Evolutionary conservation across 1,140 invertebrate species (phyloP).

Genomic region (Onthophagus taurus): DNA sequence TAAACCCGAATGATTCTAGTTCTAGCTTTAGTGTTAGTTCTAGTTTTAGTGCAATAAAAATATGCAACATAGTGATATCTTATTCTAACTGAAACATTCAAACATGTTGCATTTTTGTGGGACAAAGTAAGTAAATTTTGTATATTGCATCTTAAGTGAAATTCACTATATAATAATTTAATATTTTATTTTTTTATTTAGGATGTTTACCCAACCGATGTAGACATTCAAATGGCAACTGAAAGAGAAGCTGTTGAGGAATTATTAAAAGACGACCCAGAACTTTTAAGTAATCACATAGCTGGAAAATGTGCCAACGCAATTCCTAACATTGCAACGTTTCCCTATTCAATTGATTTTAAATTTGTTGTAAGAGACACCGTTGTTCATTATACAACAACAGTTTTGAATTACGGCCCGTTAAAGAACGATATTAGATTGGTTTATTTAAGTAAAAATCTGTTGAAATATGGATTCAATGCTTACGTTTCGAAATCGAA

Average conservation of each 20-base stretch:
- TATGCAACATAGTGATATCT: too few relatives aligned
- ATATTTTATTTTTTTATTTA: constrained; percentile 13
- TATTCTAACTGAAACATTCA: too few relatives aligned
- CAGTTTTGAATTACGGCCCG: constrained; percentile 37
- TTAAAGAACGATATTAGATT: constrained; percentile 25
- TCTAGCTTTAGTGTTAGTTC: too few relatives aligned
- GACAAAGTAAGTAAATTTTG: too few relatives aligned
- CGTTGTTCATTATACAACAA: constrained; percentile 24
- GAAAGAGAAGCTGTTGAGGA: constrained; percentile 34
- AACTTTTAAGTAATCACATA: constrained; percentile 21
- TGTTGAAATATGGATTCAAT: constrained; percentile 24
- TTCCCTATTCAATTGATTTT: constrained; percentile 38
- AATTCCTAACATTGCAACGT: constrained; percentile 29
- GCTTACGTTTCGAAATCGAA: constrained; percentile 26
- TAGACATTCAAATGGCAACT: constrained; percentile 40
- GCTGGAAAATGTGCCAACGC: constrained; percentile 14
- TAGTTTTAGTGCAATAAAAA: too few relatives aligned
- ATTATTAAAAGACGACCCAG: constrained; percentile 26
- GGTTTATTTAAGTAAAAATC: constrained; percentile 2
- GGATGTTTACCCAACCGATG: constrained; percentile 21
- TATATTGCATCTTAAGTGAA: too few relatives aligned
- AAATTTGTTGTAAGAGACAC: constrained; percentile 33
- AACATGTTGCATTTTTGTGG: too few relatives aligned
- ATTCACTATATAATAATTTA: neutral
- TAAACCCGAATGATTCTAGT: too few relatives aligned